Evolutionary conservation across 2,888 invertebrate genomes (phyloP).

Genomic region (Microctonus aethiopoides): DNA sequence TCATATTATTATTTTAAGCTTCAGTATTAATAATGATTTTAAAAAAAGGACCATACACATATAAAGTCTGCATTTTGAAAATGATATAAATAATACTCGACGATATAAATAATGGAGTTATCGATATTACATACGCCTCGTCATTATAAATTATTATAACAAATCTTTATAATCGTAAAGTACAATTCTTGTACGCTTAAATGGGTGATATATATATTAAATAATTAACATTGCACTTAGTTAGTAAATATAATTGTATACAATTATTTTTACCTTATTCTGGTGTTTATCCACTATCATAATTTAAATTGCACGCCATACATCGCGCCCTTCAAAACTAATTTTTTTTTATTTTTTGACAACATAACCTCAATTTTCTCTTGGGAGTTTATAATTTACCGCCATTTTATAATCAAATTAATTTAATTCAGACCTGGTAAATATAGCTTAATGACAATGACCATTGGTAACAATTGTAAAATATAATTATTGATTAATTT

Average conservation of each 20-base stretch:
- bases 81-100: constrained; percentile 5
- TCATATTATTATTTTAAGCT: constrained; percentile 3
- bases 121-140: constrained; percentile 28
- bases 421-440: no score
- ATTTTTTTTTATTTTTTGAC: no score
- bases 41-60: constrained; percentile 7
- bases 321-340: no score
- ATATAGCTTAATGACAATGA: no score
- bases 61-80: constrained; percentile 26
- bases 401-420: no score
- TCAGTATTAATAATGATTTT: neutral
- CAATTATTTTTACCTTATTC: neutral
- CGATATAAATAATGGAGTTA: constrained; percentile 18
- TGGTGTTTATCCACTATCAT: neutral
- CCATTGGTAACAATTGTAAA: no score
- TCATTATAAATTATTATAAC: constrained; percentile 23
- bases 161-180: constrained; percentile 43
- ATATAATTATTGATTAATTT: neutral
- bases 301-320: no score
- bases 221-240: constrained; percentile 50
- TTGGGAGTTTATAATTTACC: no score
- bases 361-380: no score
- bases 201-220: constrained; percentile 54
- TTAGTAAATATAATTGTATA: neutral
- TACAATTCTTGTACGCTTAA: constrained; percentile 56